A percentile compares a stretch with the other conserved stretches of the same genome.
These are phyloP conservation scores for Meloidogyne hapla DNA, from an alignment of 1,140 invertebrate genomes.

Conservation along the genomic window DNA sequence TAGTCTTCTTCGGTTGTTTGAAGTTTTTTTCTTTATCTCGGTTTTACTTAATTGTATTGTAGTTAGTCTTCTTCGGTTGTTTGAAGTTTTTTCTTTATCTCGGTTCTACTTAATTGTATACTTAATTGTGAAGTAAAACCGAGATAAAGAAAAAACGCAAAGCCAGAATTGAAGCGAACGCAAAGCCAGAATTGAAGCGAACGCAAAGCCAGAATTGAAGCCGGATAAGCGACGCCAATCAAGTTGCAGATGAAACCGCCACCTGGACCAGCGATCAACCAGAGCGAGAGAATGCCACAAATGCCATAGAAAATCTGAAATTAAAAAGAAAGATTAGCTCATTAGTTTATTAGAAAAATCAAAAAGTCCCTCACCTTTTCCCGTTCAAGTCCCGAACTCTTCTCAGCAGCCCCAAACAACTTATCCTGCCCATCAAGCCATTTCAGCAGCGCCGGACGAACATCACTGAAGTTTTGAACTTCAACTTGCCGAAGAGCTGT, in stretches of 20 bases:
- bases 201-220: slow-evolving; percentile 67
- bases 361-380: slow-evolving; percentile 25
- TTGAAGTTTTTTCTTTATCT: too few species aligned
- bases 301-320: slow-evolving; percentile 68
- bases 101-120: too few species aligned
- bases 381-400: slow-evolving; percentile 13
- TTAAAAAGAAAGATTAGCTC: slow-evolving; percentile 40
- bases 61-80: too few species aligned
- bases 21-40: too few species aligned
- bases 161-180: too few species aligned
- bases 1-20: too few species aligned
- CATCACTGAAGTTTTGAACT: slow-evolving; percentile 11
- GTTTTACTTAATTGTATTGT: too few species aligned
- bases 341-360: neutral
- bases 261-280: slow-evolving; percentile 87
- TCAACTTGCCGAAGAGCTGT: neutral
- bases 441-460: neutral
- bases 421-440: neutral
- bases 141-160: too few species aligned
- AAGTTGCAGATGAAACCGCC: slow-evolving; percentile 89
- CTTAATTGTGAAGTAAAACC: too few species aligned
- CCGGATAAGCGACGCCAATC: slow-evolving; percentile 82
- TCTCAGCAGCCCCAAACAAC: neutral
- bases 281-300: slow-evolving; percentile 68
- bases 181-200: too few species aligned